phyloP scores from a whole-genome alignment of 2,797 vertebrate species.

The Chiloscyllium punctatum region DNA sequence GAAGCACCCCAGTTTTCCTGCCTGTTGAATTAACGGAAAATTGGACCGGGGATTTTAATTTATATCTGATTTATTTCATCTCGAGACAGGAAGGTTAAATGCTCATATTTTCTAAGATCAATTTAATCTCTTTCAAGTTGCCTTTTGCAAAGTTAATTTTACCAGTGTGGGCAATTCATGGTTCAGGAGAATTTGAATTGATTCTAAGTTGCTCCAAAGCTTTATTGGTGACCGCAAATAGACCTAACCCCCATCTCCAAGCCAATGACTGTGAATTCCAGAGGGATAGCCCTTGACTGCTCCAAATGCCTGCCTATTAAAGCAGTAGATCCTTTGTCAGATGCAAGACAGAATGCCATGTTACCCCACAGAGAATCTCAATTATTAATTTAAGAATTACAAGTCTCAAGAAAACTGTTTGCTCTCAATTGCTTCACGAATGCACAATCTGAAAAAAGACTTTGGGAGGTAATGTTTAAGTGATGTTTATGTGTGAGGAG shows the following conservation, averaged over 20 bases:
- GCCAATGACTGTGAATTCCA: background rate
- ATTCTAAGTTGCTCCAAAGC: background rate
- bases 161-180: background rate
- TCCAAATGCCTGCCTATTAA: background rate
- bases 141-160: background rate
- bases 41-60: background rate
- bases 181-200: background rate
- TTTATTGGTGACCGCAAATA: background rate
- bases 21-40: background rate
- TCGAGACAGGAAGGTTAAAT: background rate
- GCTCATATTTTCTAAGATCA: background rate
- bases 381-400: background rate
- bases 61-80: background rate
- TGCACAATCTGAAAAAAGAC: background rate
- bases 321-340: no score
- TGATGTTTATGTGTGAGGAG: background rate
- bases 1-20: background rate
- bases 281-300: no score
- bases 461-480: background rate
- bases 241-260: no score
- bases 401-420: background rate
- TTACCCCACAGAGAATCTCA: background rate
- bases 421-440: background rate
- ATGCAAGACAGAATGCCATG: background rate
- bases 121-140: background rate